A percentile compares a stretch with the other conserved stretches of the same genome.
Evolutionary conservation across 2,797 vertebrate species (phyloP).

Genomic region (Acanthis flammea): DNA sequence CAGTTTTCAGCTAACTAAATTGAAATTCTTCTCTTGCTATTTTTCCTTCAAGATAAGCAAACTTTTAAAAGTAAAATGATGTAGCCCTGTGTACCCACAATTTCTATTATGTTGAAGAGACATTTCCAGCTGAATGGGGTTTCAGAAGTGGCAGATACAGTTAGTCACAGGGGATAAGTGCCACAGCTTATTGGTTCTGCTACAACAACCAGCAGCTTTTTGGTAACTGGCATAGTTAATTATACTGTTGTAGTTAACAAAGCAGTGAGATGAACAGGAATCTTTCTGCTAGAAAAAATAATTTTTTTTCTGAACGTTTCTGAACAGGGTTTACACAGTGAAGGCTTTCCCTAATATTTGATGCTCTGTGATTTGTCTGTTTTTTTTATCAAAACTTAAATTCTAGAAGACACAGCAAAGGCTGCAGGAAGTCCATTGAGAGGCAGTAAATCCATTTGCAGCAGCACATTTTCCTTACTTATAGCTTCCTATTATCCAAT

Average conservation of each 20-base stretch:
- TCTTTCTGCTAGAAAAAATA: not conserved
- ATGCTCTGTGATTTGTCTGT: not conserved
- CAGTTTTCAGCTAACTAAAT: not conserved
- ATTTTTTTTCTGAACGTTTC: not conserved
- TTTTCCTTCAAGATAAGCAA: not conserved
- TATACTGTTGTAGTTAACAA: not conserved
- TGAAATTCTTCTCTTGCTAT: not conserved
- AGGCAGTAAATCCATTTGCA: not conserved
- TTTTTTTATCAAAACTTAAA: not conserved
- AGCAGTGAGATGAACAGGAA: not conserved
- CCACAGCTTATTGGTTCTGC: slow-evolving; percentile 14
- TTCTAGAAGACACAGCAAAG: not conserved
- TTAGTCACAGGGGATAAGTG: slow-evolving; percentile 55
- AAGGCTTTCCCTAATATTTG: not conserved
- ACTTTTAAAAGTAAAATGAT: not conserved
- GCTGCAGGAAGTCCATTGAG: not conserved
- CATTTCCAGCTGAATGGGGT: not conserved
- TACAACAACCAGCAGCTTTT: not conserved
- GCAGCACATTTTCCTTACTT: slow-evolving; percentile 6
- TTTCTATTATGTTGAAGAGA: not conserved
- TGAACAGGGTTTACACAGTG: not conserved
- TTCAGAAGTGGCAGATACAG: not conserved
- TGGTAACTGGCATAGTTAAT: not conserved
- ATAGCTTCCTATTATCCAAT: not conserved
- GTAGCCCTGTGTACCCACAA: not conserved